These are phyloP conservation scores for Asbolus verrucosus DNA, from an alignment of 1,140 invertebrate genomes.

Conservation along the genomic window DNA sequence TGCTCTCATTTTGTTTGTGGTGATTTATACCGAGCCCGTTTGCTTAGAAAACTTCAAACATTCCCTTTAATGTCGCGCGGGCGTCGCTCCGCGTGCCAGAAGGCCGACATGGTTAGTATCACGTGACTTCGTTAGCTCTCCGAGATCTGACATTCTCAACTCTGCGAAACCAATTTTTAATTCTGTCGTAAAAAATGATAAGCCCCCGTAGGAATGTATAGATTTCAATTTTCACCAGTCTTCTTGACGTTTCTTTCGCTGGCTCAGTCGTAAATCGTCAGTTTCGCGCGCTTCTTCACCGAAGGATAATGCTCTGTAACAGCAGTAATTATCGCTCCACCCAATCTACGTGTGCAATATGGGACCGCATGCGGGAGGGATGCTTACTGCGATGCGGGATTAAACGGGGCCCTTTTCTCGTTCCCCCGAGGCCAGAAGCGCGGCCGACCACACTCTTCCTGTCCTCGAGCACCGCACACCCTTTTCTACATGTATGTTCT, in stretches of 20 bases:
- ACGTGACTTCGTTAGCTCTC: too few relatives aligned
- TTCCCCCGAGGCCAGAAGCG: slow-evolving; percentile 19
- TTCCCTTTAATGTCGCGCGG: slow-evolving; percentile 42
- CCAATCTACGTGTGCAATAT: slow-evolving; percentile 38
- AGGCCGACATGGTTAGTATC: too few relatives aligned
- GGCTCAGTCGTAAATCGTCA: slow-evolving; percentile 27
- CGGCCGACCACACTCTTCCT: slow-evolving; percentile 22
- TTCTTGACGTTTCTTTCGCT: slow-evolving; percentile 20
- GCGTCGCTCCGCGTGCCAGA: too few relatives aligned
- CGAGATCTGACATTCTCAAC: too few relatives aligned
- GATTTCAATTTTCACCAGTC: too few relatives aligned
- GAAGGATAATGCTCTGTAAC: slow-evolving; percentile 35
- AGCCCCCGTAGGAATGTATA: too few relatives aligned
- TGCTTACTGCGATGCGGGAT: slow-evolving; percentile 34
- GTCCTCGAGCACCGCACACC: slow-evolving; percentile 16
- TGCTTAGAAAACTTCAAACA: slow-evolving; percentile 48
- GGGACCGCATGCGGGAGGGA: slow-evolving; percentile 31
- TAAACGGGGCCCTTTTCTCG: slow-evolving; percentile 26
- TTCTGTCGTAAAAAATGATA: too few relatives aligned
- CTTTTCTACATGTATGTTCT: slow-evolving; percentile 29
- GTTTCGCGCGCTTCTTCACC: slow-evolving; percentile 21
- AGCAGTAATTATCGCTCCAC: slow-evolving; percentile 34
- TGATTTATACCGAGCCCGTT: slow-evolving; percentile 46
- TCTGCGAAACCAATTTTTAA: too few relatives aligned
- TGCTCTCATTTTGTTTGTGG: slow-evolving; percentile 40